These are phyloP conservation scores for Capricornis sumatraensis DNA, from an alignment of 2,113 vertebrate genomes.

Conservation along the genomic window DNA sequence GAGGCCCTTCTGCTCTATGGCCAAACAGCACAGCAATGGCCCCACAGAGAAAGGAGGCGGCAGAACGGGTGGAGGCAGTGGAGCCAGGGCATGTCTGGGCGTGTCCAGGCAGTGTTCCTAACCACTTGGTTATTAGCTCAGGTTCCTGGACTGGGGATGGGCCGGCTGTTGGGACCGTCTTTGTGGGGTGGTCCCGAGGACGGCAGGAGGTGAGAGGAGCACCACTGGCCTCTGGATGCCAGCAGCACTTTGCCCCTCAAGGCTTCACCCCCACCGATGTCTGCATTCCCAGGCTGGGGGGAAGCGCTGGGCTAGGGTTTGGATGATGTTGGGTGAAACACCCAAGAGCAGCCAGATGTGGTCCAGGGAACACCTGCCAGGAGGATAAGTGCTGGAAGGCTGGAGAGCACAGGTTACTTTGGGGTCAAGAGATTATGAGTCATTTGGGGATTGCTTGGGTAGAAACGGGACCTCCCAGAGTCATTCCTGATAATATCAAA, in stretches of 20 bases:
- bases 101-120: not conserved
- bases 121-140: not conserved
- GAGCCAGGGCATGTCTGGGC: not conserved
- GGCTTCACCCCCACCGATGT: not conserved
- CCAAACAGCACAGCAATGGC: not conserved
- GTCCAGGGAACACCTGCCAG: not conserved
- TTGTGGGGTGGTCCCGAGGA: fast-evolving
- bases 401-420: not conserved
- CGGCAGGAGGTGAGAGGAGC: not conserved
- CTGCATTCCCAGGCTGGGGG: not conserved
- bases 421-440: not conserved
- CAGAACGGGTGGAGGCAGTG: not conserved
- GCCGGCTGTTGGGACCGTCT: not conserved
- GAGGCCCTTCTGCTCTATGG: not conserved
- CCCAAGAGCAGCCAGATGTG: not conserved
- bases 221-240: not conserved
- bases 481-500: not conserved
- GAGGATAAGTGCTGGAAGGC: not conserved
- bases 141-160: fast-evolving
- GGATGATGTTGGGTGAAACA: too few relatives aligned
- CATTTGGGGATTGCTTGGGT: not conserved
- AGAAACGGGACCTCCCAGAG: not conserved
- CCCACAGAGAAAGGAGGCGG: not conserved
- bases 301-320: not conserved
- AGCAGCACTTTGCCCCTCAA: not conserved